Evolutionary conservation across 1,140 invertebrate species (phyloP), one percentile per base, ranked within the genome.

Genomic region (Apolygus lucorum): DNA sequence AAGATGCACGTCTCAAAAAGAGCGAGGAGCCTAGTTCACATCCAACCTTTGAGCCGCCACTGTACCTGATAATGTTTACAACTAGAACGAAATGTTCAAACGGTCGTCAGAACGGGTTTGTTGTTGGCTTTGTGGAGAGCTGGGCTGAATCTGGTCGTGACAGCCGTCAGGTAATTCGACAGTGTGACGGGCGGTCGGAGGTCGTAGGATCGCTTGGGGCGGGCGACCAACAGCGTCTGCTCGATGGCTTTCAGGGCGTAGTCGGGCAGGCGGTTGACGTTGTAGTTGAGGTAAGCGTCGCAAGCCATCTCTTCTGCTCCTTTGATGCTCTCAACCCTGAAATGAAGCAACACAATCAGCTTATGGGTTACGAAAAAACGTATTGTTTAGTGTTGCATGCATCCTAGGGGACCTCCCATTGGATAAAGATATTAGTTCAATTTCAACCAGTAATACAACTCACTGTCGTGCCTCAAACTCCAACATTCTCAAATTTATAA

Each of bases 211-310:
- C 69, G 65, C 49, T 74, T 73, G 1, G 73, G 72, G 11, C 29
- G 34, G 0, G 62, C 68, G 21, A 68, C 63, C 2, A 75, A 52
- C n/a, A 75, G 42, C 0, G 73, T 72, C 63, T 75, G 71, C 59
- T 75, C 74, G 4, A 75, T 59, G 1, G 69, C 66, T 2, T 64
- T 25, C 63, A 75, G 49, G 0, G 70, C 68, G 67, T 68, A 69
- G 14, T 63, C 59, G 17, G 74, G 72, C n/a, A 74, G 65, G 13
- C 63, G 68, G 22, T 70, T 62, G 0, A 72, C 62, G 28, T 71
- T 68, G 67, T 70, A 73, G 29, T 72, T 73, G 13, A 72, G 28
- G 52, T 70, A 74, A 21, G 70, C 63, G 17, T 75, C 74, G n/a
- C 14, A 59, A 1, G 28, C 68, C 14, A 17, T 22, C n/a, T 28